Base-by-base conservation (phyloP, 2,888 invertebrate genomes). In the Aromia moschata region DNA sequence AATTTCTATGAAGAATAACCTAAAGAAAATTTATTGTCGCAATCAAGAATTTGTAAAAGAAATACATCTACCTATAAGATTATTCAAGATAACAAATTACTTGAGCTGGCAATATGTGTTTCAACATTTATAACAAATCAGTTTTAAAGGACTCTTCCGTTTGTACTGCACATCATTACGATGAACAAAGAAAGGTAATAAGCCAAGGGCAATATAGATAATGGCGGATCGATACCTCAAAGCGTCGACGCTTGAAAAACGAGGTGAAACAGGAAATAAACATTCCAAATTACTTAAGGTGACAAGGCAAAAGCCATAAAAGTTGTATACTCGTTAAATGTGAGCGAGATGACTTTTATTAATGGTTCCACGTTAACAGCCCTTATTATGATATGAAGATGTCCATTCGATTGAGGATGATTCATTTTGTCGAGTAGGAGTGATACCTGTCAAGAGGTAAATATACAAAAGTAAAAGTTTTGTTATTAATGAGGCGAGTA, bases 381-480 rank as follows among this genome's bases (percentile, higher is more conserved):
- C 45, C 25, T 52, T 38, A 56, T 60, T 56, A 56, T 54, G 38
- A 56, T 56, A 60, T 60, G 56, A 60, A 60, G 56, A 56, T 40
- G 47, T 60, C 52, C 43, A 43, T 56, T 47, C 43, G 25, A 31
- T 52, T 31, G 15, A 16, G 5, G 11, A 52, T 52, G 52, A 41
- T 52, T 52, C 52, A 52, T 52, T 41, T n/a, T 17, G 15, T 17
- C 12, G 31, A 25, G 41, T 52, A 41, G 52, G 52, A 40, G 52
- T 52, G 52, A 52, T 52, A 11, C 30, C 41, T 31, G 52, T 41
- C 41, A 30, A 17, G 20, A n/a, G 25, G 1, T 15, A 38, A 14
- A 10, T 40, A 25, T 40, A 49, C 16, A 40, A 49, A 37, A 20
- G 37, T 20, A 49, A 11, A n/a, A 25, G 37, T 49, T 16, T 14